A percentile compares a stretch with the other conserved stretches of the same genome.
Evolutionary conservation across 2,888 invertebrate genomes (phyloP).

Genomic region (Orchesella flavescens): DNA sequence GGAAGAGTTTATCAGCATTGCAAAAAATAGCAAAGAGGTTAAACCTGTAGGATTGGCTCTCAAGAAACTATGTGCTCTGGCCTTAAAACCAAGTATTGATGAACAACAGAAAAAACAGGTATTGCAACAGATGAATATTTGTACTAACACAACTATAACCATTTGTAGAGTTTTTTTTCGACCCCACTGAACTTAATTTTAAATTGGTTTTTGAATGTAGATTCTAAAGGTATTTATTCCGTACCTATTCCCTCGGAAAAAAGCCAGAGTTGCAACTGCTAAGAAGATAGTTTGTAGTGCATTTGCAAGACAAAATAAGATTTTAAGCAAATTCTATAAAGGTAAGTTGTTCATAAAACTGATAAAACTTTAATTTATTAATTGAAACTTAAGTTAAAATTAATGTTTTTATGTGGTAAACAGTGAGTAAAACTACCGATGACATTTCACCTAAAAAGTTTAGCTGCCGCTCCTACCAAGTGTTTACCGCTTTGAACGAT

Average conservation of each 20-base stretch:
- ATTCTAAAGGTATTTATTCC: constrained; percentile 74
- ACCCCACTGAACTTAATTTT: too few relatives aligned
- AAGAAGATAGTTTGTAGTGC: constrained; percentile 75
- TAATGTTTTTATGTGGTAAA: not conserved
- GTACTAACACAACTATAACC: too few relatives aligned
- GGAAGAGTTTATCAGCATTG: constrained; percentile 76
- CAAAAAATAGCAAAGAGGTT: constrained; percentile 74
- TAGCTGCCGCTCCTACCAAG: constrained; percentile 58
- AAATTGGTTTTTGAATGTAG: not conserved
- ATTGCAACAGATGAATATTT: not conserved
- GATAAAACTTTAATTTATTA: not conserved
- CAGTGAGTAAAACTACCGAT: constrained; percentile 12
- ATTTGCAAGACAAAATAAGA: constrained; percentile 75
- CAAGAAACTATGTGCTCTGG: constrained; percentile 60
- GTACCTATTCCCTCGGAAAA: constrained; percentile 78
- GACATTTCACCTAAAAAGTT: constrained; percentile 54
- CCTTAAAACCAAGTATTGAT: constrained; percentile 14
- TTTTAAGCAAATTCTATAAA: constrained; percentile 71
- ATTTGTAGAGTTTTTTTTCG: too few relatives aligned
- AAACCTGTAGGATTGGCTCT: constrained; percentile 59
- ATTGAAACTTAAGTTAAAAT: not conserved
- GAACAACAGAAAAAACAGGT: constrained; percentile 38
- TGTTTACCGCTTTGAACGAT: not conserved
- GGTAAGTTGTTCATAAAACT: constrained; percentile 4
- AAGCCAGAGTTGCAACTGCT: constrained; percentile 75